These are phyloP conservation scores for Oscheius sp. DNA, from an alignment of 2,888 invertebrate genomes.

Conservation along the genomic window DNA sequence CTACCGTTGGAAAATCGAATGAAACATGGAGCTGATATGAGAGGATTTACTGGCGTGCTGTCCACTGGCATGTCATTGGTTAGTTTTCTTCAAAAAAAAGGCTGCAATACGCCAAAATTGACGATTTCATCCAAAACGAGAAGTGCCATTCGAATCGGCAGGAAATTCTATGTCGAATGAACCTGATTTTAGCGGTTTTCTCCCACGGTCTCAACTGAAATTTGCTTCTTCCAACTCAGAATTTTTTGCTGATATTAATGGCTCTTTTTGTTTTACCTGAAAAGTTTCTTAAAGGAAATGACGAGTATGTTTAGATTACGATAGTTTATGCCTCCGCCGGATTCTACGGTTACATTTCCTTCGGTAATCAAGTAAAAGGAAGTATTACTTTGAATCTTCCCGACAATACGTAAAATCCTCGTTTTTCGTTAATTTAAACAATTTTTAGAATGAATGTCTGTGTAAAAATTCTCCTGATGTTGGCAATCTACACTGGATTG, in stretches of 20 bases:
- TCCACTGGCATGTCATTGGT: slow-evolving; percentile 24
- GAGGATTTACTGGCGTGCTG: slow-evolving; percentile 77
- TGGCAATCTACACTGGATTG: slow-evolving; percentile 68
- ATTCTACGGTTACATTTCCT: slow-evolving; percentile 90
- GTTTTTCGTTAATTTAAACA: neutral
- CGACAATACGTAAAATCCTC: slow-evolving; percentile 58
- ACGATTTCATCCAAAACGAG: too few relatives aligned
- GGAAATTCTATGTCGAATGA: too few relatives aligned
- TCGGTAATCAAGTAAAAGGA: slow-evolving; percentile 83
- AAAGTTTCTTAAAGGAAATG: too few relatives aligned
- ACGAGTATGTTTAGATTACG: slow-evolving; percentile 77
- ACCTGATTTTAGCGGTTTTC: too few relatives aligned
- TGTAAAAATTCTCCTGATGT: slow-evolving; percentile 62
- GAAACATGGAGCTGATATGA: slow-evolving; percentile 87
- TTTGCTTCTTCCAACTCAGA: too few relatives aligned
- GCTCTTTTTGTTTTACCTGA: too few relatives aligned
- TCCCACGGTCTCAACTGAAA: too few relatives aligned
- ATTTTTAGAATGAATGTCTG: slow-evolving; percentile 61
- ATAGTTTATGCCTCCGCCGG: slow-evolving; percentile 85
- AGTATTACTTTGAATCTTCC: slow-evolving; percentile 90
- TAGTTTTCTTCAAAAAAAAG: neutral
- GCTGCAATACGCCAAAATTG: too few relatives aligned
- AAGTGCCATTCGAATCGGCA: too few relatives aligned
- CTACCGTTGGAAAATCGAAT: slow-evolving; percentile 92
- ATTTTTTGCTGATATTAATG: too few relatives aligned